Base-by-base conservation (phyloP, 2,797 vertebrate genomes). In the Rhabdophis nuchalis region DNA sequence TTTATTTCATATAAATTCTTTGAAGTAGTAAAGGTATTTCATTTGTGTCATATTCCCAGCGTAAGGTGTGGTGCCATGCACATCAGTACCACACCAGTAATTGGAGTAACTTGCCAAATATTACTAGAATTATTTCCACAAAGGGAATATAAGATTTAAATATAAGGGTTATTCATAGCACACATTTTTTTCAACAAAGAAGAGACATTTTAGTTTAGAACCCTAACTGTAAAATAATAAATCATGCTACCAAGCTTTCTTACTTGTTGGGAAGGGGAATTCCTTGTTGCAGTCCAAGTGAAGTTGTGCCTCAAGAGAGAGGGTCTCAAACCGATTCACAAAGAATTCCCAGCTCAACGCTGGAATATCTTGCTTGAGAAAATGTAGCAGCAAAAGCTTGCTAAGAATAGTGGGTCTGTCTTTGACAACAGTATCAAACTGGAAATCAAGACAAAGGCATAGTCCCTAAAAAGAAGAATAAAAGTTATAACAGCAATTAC, bases 241-340 rank as follows among this genome's bases (percentile, higher is more conserved):
- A 8, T 93, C 90, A 93, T 64, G 12, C 92, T 91, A 95, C 93
- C 46, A 41, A 95, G 29, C 92, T 93, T 93, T 97, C 98, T 95
- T 98, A 99, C 99, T 99, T 92, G 99, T 99, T 88, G 99, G 99
- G 94, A 99, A 99, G 91, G 99, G 99, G 96, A 99, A 99, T 95
- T 99, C 99, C 97, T 99, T 99, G 97, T 99, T 99, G 97, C 99
- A 99, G 96, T 99, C 99, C 95, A 99, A 97, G 97, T 99, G 99
- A 90, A 99, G 97, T 96, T 99, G 99, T 89, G 99, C 99, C 97
- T 99, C 99, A 96, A 99, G 97, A 94, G 99, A 99, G 36, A 99
- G 97, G 0, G 99, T 99, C 96, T 99, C 99, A 96, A 99, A 99
- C 93, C 99, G 98, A 96, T 99, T 99, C 95, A 99, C 99, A 94